Evolutionary conservation across 2,888 invertebrate genomes (phyloP).

Genomic region (Anoplius nigerrimus): DNA sequence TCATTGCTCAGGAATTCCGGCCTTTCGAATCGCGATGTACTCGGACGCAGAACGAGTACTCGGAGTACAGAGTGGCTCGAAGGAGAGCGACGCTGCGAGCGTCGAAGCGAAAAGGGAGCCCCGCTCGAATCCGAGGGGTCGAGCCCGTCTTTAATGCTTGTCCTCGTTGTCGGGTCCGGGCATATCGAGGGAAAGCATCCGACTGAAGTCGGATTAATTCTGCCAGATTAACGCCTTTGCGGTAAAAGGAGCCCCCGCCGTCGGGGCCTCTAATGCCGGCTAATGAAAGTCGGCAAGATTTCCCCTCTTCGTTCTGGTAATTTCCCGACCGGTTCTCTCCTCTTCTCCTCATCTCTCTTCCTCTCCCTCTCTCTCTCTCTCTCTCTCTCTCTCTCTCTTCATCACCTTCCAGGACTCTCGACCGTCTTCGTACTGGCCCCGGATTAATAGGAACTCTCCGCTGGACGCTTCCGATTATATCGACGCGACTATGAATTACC

Average conservation of each 20-base stretch:
- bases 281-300: slow-evolving; percentile 67
- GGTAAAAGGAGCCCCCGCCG: slow-evolving; percentile 39
- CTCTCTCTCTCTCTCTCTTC: not conserved
- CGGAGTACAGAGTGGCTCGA: not conserved
- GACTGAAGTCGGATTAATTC: slow-evolving; percentile 69
- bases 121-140: slow-evolving; percentile 45
- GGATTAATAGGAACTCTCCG: slow-evolving; percentile 2
- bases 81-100: slow-evolving; percentile 14
- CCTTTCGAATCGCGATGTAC: no score
- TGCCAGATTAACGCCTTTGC: slow-evolving; percentile 71
- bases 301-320: slow-evolving; percentile 29
- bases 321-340: slow-evolving; percentile 13
- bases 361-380: not conserved
- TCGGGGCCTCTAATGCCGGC: slow-evolving; percentile 60
- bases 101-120: slow-evolving; percentile 26
- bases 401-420: not conserved
- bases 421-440: not conserved
- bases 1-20: no score
- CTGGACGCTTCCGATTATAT: no score
- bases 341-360: slow-evolving; percentile 15
- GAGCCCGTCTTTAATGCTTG: slow-evolving; percentile 29
- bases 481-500: no score
- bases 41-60: no score
- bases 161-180: slow-evolving; percentile 47
- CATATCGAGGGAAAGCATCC: slow-evolving; percentile 69